Base-by-base conservation (phyloP, 2,797 vertebrate genomes). In the Clarias platycephalus region DNA sequence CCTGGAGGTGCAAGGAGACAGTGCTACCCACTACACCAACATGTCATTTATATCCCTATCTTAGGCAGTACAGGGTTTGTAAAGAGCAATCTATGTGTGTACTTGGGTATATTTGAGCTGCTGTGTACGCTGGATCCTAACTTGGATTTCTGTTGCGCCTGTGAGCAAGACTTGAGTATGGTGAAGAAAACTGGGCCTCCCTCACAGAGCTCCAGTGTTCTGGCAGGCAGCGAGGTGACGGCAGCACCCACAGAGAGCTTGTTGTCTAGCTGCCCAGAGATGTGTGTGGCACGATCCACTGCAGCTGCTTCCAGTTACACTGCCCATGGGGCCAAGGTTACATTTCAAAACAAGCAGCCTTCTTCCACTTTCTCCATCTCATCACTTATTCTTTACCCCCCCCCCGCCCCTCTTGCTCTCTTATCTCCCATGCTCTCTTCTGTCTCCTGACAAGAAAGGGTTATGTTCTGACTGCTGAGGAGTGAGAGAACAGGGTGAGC, bases 271-370 rank as follows among this genome's bases (percentile, higher is more conserved):
- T 79, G 80, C 75, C 12, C 88, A 40, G 80, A 80, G 79, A 85
- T 85, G 84, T 91, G 92, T 90, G 92, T 93, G 93, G 92, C 91
- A 90, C 88, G 89, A 92, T 89, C 84, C 84, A 91, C 82, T 91
- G 90, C 93, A 94, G 94, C 93, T 95, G 94, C 84, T 92, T 90
- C 87, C 83, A 91, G 89, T 95, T 94, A 92, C 84, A 75, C 81
- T 22, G 89, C 88, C 88, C 83, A 86, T 89, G 87, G 90, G 44
- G 89, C 86, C n/a, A 0, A 0, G 86, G 84, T 90, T 90, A 88
- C 81, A 88, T 91, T 92, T 90, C 85, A 91, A 91, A 93, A 92
- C 85, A 91, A 90, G 89, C 18, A 81, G 62, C 71, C 85, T 89
- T 86, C 80, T 80, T 85, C 49, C 28, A 89, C 71, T 80, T 83